These are phyloP conservation scores for Mallotus villosus DNA, from an alignment of 2,797 vertebrate genomes.

Conservation along the genomic window DNA sequence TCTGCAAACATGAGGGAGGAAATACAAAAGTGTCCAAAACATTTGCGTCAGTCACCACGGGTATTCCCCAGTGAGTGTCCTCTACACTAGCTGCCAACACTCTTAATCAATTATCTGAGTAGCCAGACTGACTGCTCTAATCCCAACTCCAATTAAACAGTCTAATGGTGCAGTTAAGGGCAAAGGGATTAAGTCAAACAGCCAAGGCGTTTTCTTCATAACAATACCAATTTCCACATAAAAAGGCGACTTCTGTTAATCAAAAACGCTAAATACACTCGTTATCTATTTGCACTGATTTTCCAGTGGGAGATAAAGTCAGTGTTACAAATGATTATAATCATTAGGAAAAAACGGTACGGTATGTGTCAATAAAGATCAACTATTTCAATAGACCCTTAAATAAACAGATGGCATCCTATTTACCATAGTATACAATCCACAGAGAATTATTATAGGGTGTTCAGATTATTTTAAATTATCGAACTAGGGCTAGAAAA, in stretches of 20 bases:
- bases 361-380: neutral
- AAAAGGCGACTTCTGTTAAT: slow-evolving; percentile 38
- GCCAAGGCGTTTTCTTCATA: slow-evolving; percentile 46
- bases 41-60: slow-evolving; percentile 44
- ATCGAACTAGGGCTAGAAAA: too few relatives aligned
- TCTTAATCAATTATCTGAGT: slow-evolving; percentile 65
- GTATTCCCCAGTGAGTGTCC: slow-evolving; percentile 58
- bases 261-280: slow-evolving; percentile 23
- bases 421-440: neutral
- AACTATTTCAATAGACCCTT: neutral
- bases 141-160: slow-evolving; percentile 66
- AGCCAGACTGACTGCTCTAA: slow-evolving; percentile 62
- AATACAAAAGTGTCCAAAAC: slow-evolving; percentile 44
- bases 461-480: too few relatives aligned
- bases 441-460: neutral
- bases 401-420: neutral
- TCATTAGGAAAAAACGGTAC: slow-evolving; percentile 20
- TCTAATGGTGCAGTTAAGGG: slow-evolving; percentile 55
- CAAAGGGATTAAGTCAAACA: slow-evolving; percentile 59
- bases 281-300: slow-evolving; percentile 31
- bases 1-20: slow-evolving; percentile 33
- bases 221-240: slow-evolving; percentile 47
- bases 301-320: slow-evolving; percentile 27
- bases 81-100: slow-evolving; percentile 57
- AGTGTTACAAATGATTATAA: slow-evolving; percentile 21